Evolutionary conservation across 2,888 invertebrate genomes (phyloP).

Genomic region (Xanthia togata): DNA sequence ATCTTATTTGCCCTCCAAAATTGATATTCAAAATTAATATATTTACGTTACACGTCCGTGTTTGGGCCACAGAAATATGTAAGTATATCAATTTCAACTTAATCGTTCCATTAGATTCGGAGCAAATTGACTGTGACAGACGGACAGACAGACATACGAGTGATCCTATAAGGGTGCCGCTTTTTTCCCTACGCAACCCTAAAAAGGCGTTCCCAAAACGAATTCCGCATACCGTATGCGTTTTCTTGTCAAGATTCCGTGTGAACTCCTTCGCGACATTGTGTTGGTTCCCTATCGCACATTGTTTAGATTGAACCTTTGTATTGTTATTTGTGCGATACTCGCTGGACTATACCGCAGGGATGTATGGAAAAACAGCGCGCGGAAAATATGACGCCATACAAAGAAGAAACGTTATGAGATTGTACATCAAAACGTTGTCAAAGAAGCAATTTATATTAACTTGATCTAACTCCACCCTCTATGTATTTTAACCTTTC

Average conservation of each 20-base stretch:
- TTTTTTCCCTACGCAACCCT: no score
- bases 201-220: not conserved
- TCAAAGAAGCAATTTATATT: slow-evolving; percentile 56
- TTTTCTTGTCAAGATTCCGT: not conserved
- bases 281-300: not conserved
- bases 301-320: not conserved
- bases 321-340: not conserved
- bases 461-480: slow-evolving; percentile 40
- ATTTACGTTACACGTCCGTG: no score
- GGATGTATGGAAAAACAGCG: slow-evolving; percentile 4
- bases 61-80: no score
- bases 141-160: no score
- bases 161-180: no score
- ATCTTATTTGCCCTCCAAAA: no score
- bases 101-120: no score
- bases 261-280: not conserved
- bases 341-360: not conserved
- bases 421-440: slow-evolving; percentile 33
- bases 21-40: no score
- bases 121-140: no score
- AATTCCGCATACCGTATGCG: no score
- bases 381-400: slow-evolving; percentile 5
- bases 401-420: slow-evolving; percentile 16
- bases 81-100: no score
- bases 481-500: slow-evolving; percentile 23